These are phyloP conservation scores for Trypoxylus dichotomus DNA, from an alignment of 1,140 invertebrate genomes.

Conservation along the genomic window DNA sequence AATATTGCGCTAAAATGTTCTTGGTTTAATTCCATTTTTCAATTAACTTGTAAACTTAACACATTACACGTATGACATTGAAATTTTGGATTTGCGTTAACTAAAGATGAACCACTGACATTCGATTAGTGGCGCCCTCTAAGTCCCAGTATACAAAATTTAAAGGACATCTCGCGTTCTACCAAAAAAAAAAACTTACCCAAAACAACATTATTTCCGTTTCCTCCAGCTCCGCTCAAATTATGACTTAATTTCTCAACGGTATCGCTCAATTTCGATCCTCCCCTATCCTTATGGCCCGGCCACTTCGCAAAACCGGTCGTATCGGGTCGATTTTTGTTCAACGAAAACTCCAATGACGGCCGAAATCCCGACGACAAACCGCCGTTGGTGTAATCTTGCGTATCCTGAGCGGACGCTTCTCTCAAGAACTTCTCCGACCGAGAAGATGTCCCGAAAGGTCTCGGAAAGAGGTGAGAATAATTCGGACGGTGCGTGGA, in stretches of 20 bases:
- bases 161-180: too few relatives aligned
- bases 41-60: too few relatives aligned
- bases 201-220: neutral
- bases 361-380: neutral
- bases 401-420: constrained; percentile 52
- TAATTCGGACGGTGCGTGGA: constrained; percentile 49
- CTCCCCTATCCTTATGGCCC: neutral
- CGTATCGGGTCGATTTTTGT: neutral
- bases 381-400: neutral
- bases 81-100: too few relatives aligned
- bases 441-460: constrained; percentile 37
- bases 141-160: too few relatives aligned
- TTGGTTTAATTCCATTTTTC: too few relatives aligned
- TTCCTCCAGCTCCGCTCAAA: neutral
- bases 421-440: constrained; percentile 62
- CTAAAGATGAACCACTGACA: too few relatives aligned
- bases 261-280: neutral
- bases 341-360: neutral
- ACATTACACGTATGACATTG: too few relatives aligned
- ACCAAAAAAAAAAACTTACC: neutral
- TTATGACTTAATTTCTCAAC: neutral
- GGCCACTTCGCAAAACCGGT: neutral
- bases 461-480: constrained; percentile 16
- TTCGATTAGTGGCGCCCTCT: too few relatives aligned
- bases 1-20: too few relatives aligned